These are phyloP conservation scores for Dinomys branickii DNA, from an alignment of 2,113 vertebrate genomes.

Conservation along the genomic window DNA sequence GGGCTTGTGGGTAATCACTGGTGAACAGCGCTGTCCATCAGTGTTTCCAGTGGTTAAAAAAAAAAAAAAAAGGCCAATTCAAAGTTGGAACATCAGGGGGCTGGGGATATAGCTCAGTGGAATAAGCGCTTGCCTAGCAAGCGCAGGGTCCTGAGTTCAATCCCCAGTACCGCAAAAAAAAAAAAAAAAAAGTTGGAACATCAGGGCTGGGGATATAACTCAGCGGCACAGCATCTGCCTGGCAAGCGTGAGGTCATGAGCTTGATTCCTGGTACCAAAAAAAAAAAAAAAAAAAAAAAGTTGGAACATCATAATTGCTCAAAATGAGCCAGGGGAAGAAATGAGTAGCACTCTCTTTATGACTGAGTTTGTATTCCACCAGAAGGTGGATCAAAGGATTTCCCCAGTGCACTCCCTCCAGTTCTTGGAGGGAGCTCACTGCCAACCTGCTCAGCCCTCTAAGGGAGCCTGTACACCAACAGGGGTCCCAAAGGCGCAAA, in stretches of 20 bases:
- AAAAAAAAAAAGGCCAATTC: not conserved
- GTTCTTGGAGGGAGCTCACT: not conserved
- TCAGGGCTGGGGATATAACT: too few relatives aligned
- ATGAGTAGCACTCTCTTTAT: not conserved
- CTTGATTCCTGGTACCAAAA: too few relatives aligned
- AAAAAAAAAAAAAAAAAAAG: not conserved
- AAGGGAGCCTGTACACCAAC: not conserved
- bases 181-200: too few relatives aligned
- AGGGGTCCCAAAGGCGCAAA: not conserved
- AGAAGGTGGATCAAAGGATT: not conserved
- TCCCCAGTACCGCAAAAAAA: too few relatives aligned
- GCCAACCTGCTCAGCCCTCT: not conserved
- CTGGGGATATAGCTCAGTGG: too few relatives aligned
- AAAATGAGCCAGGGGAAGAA: not conserved
- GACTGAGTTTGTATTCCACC: not conserved
- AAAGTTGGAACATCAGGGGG: too few relatives aligned
- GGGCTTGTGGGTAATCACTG: not conserved
- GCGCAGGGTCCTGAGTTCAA: too few relatives aligned
- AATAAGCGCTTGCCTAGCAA: too few relatives aligned
- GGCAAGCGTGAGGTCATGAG: too few relatives aligned
- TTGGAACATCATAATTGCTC: not conserved
- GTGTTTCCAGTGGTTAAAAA: not conserved
- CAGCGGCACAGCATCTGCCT: too few relatives aligned
- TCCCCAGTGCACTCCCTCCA: conserved; percentile 16
- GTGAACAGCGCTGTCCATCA: not conserved